Evolutionary conservation across 2,113 vertebrate genomes (phyloP), one percentile per base, ranked within the genome.

Genomic region (Zosterops hypoxanthus): DNA sequence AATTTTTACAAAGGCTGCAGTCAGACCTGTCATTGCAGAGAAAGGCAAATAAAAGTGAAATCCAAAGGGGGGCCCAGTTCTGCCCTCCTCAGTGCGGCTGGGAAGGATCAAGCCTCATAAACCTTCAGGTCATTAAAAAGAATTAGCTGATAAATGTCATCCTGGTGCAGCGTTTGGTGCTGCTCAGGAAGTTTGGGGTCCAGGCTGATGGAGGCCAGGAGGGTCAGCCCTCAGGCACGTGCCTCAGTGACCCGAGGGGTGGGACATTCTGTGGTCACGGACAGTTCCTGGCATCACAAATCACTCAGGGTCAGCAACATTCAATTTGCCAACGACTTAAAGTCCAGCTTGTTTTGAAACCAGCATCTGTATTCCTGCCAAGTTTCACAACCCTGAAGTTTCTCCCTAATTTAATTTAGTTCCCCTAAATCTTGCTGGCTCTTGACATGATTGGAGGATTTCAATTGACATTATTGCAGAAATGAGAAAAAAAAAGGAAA

Each of bases 381-480:
- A 72, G 57, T 94, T 95, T 85, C 94, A 71, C 79, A 94, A 49
- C 82, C 80, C 72, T 75, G 52, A 33, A 77, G 82, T 75, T 92
- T 86, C 64, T 78, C 69, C 52, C 53, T 91, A 59, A 78, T 92
- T 95, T 85, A 39, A 90, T 86, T 78, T 78, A 83, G 64, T 66
- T 73, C 69, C 86, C 56, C 49, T 80, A 86, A 84, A 80, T 94
- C 93, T 88, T 86, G 5, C 41, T 57, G 66, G n/a, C 55, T 94
- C 46, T 61, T 70, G 79, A 71, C 47, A 24, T 2, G 33, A 72
- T 88, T 59, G 88, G 71, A 69, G 31, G 20, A 66, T 81, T 82
- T 75, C 52, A 55, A 46, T 46, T 59, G 2, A 4, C 0, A 2
- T 26, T 75, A 26, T 56, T 83, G 36, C 9, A 53, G 60, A 88